Evolutionary conservation across 1,140 invertebrate species (phyloP).

Genomic region (Drosophila arizonae): DNA sequence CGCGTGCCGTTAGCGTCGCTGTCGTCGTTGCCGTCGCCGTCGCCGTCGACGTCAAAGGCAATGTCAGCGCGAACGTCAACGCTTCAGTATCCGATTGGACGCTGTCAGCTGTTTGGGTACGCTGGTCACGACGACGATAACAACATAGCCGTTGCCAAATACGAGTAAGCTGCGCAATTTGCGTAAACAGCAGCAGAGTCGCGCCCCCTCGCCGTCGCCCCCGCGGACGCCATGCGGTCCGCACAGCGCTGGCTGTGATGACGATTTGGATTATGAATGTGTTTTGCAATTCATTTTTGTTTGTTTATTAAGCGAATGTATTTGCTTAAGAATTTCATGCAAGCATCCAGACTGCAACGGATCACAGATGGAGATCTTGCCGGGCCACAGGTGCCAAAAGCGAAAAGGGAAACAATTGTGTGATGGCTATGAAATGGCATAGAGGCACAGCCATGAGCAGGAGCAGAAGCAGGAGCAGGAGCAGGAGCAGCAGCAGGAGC

Average conservation of each 20-base stretch:
- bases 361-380: slow-evolving; percentile 10
- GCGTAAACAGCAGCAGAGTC: slow-evolving; percentile 19
- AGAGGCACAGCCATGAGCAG: background rate
- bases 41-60: background rate
- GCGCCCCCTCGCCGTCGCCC: slow-evolving; percentile 1
- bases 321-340: slow-evolving; percentile 37
- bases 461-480: no score
- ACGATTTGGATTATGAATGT: slow-evolving; percentile 22
- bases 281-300: slow-evolving; percentile 27
- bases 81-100: slow-evolving; percentile 22
- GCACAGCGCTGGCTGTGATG: background rate
- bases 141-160: slow-evolving; percentile 37
- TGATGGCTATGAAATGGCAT: slow-evolving; percentile 3
- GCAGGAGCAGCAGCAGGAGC: no score
- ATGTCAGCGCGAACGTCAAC: background rate
- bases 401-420: background rate
- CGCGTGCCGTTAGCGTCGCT: slow-evolving; percentile 54
- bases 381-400: slow-evolving; percentile 12
- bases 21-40: slow-evolving; percentile 1
- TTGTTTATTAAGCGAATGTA: slow-evolving; percentile 33
- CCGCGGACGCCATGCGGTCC: no score
- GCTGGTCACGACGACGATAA: slow-evolving; percentile 38
- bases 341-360: slow-evolving; percentile 17
- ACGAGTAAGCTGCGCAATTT: slow-evolving; percentile 48
- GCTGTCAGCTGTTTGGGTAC: slow-evolving; percentile 35